Percentiles rank a stretch among this genome's conserved stretches.
Evolutionary conservation across 2,113 vertebrate species (phyloP).

Genomic region (Takifugu bimaculatus): DNA sequence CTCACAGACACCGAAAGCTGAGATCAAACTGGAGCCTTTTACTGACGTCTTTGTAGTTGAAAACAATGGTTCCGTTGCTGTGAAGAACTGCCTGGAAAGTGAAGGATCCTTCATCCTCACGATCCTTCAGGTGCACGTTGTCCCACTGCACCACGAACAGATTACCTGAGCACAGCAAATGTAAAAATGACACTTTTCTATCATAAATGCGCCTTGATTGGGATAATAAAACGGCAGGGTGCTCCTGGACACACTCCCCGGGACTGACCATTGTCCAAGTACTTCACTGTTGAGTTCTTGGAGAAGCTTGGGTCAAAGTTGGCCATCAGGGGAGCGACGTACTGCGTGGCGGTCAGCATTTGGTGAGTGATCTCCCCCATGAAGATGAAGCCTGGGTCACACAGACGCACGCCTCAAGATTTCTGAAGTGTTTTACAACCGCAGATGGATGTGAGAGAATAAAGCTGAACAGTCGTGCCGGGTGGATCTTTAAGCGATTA

Average conservation of each 20-base stretch:
- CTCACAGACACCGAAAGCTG: too few species aligned
- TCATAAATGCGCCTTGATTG: too few species aligned
- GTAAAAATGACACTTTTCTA: neutral
- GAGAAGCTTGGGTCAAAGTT: conserved; percentile 97
- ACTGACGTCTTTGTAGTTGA: conserved; percentile 85
- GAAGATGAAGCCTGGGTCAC: conserved; percentile 87
- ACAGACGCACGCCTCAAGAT: conserved; percentile 6
- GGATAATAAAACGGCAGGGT: neutral
- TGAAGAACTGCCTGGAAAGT: conserved; percentile 86
- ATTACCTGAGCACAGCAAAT: conserved; percentile 71
- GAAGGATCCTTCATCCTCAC: conserved; percentile 81
- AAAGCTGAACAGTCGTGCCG: neutral
- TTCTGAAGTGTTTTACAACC: too few species aligned
- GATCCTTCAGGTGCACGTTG: conserved; percentile 82
- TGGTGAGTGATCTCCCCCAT: conserved; percentile 88
- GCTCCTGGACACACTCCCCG: neutral
- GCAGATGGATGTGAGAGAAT: neutral
- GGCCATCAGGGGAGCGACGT: conserved; percentile 93
- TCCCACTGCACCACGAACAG: conserved; percentile 90
- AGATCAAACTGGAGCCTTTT: too few species aligned
- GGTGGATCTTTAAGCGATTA: conserved; percentile 15
- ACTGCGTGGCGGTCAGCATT: conserved; percentile 96
- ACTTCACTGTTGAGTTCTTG: conserved; percentile 85
- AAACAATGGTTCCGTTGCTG: conserved; percentile 81
- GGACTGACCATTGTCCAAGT: conserved; percentile 88